These are phyloP conservation scores for Drosophila melanosoma DNA, from an alignment of 2,888 invertebrate species.

Conservation along the genomic window DNA sequence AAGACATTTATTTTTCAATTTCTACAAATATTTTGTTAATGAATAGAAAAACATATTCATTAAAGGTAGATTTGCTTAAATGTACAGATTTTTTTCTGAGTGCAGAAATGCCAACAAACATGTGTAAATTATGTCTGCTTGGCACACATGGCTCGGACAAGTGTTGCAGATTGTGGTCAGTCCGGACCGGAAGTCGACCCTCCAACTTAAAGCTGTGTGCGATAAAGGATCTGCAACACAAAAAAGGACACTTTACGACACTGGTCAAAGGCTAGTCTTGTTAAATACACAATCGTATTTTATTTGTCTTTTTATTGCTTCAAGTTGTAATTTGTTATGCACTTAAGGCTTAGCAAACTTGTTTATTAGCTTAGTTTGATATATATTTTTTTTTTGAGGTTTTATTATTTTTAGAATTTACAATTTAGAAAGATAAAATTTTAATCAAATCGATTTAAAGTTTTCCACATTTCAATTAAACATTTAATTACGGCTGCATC, in stretches of 20 bases:
- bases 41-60: not conserved
- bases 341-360: not conserved
- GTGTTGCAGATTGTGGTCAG: conserved; percentile 40
- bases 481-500: conserved; percentile 25
- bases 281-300: not conserved
- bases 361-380: too few relatives aligned
- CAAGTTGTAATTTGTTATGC: too few relatives aligned
- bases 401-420: not conserved
- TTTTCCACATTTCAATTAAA: conserved; percentile 28
- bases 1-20: not conserved
- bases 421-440: not conserved
- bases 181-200: conserved; percentile 12
- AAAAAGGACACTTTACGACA: not conserved
- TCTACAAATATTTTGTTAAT: not conserved
- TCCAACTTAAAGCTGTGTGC: not conserved
- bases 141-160: conserved; percentile 27
- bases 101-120: conserved; percentile 27
- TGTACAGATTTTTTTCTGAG: not conserved
- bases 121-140: conserved; percentile 4
- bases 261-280: not conserved
- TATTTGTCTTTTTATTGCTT: not conserved
- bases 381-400: not conserved
- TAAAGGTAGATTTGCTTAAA: not conserved
- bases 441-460: conserved; percentile 18
- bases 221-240: not conserved